Evolutionary conservation across 1,140 invertebrate genomes (phyloP), one percentile per base, ranked within the genome.

Genomic region (Lepidotrigona ventralis): DNA sequence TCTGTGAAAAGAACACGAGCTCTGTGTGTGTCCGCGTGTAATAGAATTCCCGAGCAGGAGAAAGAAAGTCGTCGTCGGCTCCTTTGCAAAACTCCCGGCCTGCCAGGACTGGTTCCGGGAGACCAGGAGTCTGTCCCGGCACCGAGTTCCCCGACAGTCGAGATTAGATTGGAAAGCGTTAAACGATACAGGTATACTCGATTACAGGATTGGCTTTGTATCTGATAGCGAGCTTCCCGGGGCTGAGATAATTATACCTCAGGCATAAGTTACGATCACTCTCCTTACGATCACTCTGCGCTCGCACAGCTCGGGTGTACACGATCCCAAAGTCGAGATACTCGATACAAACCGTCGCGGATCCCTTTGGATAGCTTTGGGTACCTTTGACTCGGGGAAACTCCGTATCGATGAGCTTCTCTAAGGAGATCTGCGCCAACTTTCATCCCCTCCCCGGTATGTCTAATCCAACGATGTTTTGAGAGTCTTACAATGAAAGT

Each of bases 1-100:
- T 83, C 51, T 68, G 81, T 83, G 76, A 83, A 79, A 79, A 76
- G 81, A 79, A 83, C 73, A 79, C 77, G 58, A 69, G 76, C n/a
- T 33, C 33, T 23, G 21, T 56, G 74, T 78, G 54, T 19, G 63
- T 79, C 72, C 77, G 11, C n/a, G 77, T 73, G 26, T 73, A 79
- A 83, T 83, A 73, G 77, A 83, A 79, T 83, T 79, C 69, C 26
- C 56, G 17, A 39, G 9, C n/a, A 58, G 11, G n/a, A 58, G 11
- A 70, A 77, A 76, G 26, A 54, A 82, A 33, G 15, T 19, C 56
- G 33, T 53, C 33, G 33, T 33, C 33, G 15, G 54, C 26, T 23
- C 23, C 5, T 26, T 23, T 23, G 9, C 15, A 17, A n/a, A 12
- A 33, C 39, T 46, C 39, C 8, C 39, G 39, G 39, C 39, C 39